phyloP scores from a whole-genome alignment of 35 echinoderm and acorn worm genomes.

The Ophiothrix spiculata region DNA sequence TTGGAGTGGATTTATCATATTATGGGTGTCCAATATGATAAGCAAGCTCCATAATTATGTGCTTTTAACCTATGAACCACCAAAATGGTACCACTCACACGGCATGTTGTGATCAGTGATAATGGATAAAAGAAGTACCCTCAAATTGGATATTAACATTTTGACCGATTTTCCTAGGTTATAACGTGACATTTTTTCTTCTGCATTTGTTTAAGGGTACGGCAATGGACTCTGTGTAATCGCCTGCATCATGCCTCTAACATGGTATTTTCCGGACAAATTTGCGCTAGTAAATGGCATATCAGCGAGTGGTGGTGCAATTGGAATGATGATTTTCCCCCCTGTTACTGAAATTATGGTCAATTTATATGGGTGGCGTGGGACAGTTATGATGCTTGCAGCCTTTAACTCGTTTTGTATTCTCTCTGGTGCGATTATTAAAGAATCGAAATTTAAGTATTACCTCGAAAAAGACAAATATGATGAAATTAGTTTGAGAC shows the following conservation, averaged over 20 bases:
- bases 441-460: neutral
- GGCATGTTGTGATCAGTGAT: too few relatives aligned
- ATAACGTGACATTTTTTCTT: too few relatives aligned
- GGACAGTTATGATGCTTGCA: neutral
- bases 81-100: too few relatives aligned
- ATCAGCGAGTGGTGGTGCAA: slow-evolving; percentile 15
- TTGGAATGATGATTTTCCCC: slow-evolving; percentile 24
- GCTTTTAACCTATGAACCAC: too few relatives aligned
- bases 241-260: neutral
- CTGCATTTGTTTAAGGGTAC: neutral
- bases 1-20: too few relatives aligned
- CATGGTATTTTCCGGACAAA: slow-evolving; percentile 22
- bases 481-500: too few relatives aligned
- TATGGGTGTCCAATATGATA: too few relatives aligned
- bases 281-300: slow-evolving; percentile 18
- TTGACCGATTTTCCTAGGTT: too few relatives aligned
- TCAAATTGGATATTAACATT: too few relatives aligned
- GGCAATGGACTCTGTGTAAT: neutral
- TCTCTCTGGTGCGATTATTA: slow-evolving; percentile 12
- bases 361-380: slow-evolving; percentile 5
- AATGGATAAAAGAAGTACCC: too few relatives aligned
- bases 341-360: slow-evolving; percentile 8
- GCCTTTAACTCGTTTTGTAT: neutral
- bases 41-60: too few relatives aligned
- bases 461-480: too few relatives aligned